Evolutionary conservation across 2,113 vertebrate species (phyloP).

Genomic region (Leucosticte australis): DNA sequence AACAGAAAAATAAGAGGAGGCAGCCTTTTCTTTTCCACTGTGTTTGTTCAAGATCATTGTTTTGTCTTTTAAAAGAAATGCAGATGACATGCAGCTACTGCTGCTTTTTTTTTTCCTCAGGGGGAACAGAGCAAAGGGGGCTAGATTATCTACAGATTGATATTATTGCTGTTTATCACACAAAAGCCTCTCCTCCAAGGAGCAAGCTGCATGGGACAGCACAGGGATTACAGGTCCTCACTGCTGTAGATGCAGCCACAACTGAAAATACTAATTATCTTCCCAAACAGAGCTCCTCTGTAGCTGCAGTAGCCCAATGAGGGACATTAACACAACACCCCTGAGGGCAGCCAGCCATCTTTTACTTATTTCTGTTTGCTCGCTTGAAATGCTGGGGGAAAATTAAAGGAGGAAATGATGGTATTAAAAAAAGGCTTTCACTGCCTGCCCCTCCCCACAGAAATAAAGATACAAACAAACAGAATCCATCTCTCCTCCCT

Average conservation of each 20-base stretch:
- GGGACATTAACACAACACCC: neutral
- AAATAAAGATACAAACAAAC: slow-evolving; percentile 42
- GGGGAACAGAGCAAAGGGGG: neutral
- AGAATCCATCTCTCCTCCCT: slow-evolving; percentile 6
- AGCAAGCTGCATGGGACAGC: neutral
- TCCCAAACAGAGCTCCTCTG: slow-evolving; percentile 19
- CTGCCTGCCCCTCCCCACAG: neutral
- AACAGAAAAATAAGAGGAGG: neutral
- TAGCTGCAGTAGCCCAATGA: neutral
- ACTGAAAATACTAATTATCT: slow-evolving; percentile 42
- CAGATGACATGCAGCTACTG: neutral
- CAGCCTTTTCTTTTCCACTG: neutral
- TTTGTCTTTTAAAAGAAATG: slow-evolving; percentile 21
- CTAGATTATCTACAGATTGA: slow-evolving; percentile 4
- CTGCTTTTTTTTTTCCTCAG: neutral
- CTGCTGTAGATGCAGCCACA: neutral
- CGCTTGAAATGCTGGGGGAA: neutral
- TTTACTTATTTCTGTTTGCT: slow-evolving; percentile 15
- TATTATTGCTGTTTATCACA: slow-evolving; percentile 30
- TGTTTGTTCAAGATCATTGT: neutral
- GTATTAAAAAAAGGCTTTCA: neutral
- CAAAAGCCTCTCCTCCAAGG: slow-evolving; percentile 27
- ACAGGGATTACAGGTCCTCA: neutral
- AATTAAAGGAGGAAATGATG: slow-evolving; percentile 14
- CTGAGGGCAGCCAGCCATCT: neutral